Evolutionary conservation across 2,888 invertebrate species (phyloP), one percentile per base, ranked within the genome.

Genomic region (Sphaeridia pumilis): DNA sequence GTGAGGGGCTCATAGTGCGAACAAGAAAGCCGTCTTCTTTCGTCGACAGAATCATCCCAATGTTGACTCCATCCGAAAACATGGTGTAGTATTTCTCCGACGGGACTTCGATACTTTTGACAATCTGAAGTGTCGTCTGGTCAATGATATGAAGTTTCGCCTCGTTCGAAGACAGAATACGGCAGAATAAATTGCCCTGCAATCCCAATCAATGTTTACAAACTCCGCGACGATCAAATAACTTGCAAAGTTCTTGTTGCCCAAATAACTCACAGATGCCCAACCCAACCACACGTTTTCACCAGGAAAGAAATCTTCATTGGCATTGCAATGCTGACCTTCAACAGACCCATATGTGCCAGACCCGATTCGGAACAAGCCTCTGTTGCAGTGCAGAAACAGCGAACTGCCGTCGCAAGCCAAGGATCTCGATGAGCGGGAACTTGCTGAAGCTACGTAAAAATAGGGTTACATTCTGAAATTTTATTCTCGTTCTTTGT

Each of bases 281-380:
- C 79, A 87, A 22, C 90, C 87, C 58, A 93, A 74, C 84, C 86
- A 89, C 46, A 87, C 87, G 61, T 76, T 78, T 67, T 88, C 87
- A 59, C 82, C 81, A 5, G 82, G 81, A 68, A 79, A 70, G 69
- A 92, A 87, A 69, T 89, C 84, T 25, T 83, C 78, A 70, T 88
- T 88, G 69, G 84, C 81, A 59, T 82, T 74, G 69, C 92, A 88
- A 22, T 92, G 77, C 67, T 88, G 85, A n/a, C 92, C 94, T 71
- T 84, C 84, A 61, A 89, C 79, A 5, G 95, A 92, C 59, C 88
- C 89, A 46, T 87, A 87, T 69, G 89, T 90, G 5, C 97, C 97
- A 47, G 93, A 87, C 20, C 97, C 97, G 58, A 97, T 81, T 75
- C 97, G 97, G 58, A 88, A 76, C 43, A 97, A 74, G 1, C 90